phyloP scores from a whole-genome alignment of 2,888 invertebrate species.

The Xylocampa areola region DNA sequence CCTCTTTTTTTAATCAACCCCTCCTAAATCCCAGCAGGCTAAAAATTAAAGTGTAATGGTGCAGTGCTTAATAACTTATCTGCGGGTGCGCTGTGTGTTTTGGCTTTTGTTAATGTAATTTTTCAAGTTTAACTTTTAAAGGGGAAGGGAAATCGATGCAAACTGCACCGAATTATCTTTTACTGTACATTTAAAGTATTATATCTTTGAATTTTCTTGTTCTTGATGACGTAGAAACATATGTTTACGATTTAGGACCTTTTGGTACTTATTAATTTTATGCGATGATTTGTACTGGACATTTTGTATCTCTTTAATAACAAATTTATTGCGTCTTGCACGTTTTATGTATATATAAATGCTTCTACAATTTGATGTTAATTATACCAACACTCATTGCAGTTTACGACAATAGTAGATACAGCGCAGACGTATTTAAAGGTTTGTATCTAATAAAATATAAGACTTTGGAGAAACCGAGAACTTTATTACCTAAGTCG shows the following conservation, averaged over 20 bases:
- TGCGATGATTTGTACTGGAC: constrained; percentile 25
- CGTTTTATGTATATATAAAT: constrained; percentile 46
- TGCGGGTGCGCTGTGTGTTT: constrained; percentile 82
- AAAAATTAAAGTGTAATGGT: constrained; percentile 88
- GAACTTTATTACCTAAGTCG: constrained; percentile 1
- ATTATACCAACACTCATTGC: constrained; percentile 27
- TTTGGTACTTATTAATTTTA: constrained; percentile 38
- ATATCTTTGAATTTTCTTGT: constrained; percentile 25
- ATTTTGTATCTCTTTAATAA: constrained; percentile 46
- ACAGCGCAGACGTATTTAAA: constrained; percentile 17
- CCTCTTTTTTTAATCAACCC: constrained; percentile 82
- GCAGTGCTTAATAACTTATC: constrained; percentile 88
- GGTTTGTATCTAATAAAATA: constrained; percentile 18
- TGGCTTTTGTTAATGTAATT: constrained; percentile 86
- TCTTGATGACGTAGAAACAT: constrained; percentile 27
- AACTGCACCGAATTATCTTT: constrained; percentile 27
- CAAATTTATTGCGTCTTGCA: constrained; percentile 37
- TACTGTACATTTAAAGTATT: constrained; percentile 19
- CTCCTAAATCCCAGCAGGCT: constrained; percentile 82
- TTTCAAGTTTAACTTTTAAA: constrained; percentile 77
- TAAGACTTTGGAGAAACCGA: constrained; percentile 3
- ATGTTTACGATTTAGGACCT: constrained; percentile 25
- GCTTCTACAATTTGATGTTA: constrained; percentile 46
- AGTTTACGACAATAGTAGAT: constrained; percentile 27
- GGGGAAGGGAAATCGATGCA: constrained; percentile 41